Evolutionary conservation across 2,888 invertebrate genomes (phyloP).

Genomic region (Vesta saturnalis): DNA sequence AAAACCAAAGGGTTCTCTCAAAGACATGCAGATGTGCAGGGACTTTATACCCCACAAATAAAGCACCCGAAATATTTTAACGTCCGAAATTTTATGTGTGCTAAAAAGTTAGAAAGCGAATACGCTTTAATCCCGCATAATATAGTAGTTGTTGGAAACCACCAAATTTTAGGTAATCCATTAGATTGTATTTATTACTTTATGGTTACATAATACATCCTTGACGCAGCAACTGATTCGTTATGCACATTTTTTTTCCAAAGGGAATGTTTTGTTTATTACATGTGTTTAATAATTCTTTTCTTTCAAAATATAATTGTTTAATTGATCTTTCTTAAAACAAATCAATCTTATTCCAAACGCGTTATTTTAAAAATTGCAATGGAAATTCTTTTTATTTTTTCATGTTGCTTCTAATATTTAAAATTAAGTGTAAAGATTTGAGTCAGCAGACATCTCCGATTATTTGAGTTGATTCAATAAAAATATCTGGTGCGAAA

Average conservation of each 20-base stretch:
- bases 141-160: conserved; percentile 37
- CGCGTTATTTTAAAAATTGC: too few relatives aligned
- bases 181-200: conserved; percentile 28
- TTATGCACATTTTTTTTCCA: neutral
- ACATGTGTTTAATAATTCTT: too few relatives aligned
- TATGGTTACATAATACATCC: conserved; percentile 5
- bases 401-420: too few relatives aligned
- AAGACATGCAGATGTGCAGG: conserved; percentile 55
- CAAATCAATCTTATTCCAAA: too few relatives aligned
- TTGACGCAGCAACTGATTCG: neutral
- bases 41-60: conserved; percentile 42
- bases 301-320: too few relatives aligned
- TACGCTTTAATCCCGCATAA: conserved; percentile 40
- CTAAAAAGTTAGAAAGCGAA: conserved; percentile 44
- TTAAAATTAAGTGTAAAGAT: too few relatives aligned
- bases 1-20: conserved; percentile 56
- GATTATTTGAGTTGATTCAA: too few relatives aligned
- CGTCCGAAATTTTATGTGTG: conserved; percentile 44
- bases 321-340: too few relatives aligned
- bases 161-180: conserved; percentile 37
- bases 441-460: too few relatives aligned
- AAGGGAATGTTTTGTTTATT: too few relatives aligned
- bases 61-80: conserved; percentile 45
- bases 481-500: too few relatives aligned
- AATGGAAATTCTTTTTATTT: too few relatives aligned